phyloP scores from a whole-genome alignment of 2,888 invertebrate genomes.

The Ophion ellenae region DNA sequence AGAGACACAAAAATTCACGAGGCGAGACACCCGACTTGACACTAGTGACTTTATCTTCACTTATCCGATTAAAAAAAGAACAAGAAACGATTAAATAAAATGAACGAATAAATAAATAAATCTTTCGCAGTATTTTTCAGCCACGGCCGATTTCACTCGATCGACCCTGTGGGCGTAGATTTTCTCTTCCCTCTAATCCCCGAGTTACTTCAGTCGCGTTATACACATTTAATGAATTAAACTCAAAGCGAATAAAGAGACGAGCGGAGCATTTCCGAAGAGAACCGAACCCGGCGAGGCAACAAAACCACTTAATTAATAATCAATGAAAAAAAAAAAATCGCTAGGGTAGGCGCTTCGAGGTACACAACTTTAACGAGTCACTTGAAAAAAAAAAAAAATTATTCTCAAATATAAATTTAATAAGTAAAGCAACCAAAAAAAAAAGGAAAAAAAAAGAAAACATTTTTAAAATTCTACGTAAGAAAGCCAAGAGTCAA shows the following conservation, averaged over 20 bases:
- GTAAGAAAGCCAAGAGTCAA: conserved; percentile 82
- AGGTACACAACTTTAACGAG: conserved; percentile 79
- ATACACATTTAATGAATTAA: conserved; percentile 33
- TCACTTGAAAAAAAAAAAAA: conserved; percentile 75
- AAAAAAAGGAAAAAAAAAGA: conserved; percentile 25
- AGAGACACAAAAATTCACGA: conserved; percentile 37
- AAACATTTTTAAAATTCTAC: conserved; percentile 78
- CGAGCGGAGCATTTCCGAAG: conserved; percentile 60
- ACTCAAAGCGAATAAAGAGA: conserved; percentile 41
- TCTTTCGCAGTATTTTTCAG: conserved; percentile 66
- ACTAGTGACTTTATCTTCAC: conserved; percentile 63
- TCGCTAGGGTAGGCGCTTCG: conserved; percentile 82
- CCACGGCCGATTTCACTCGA: conserved; percentile 59
- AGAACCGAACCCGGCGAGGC: conserved; percentile 30
- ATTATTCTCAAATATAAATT: conserved; percentile 64
- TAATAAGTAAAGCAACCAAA: conserved; percentile 50
- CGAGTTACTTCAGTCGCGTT: conserved; percentile 62
- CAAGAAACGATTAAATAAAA: conserved; percentile 48
- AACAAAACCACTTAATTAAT: conserved; percentile 61
- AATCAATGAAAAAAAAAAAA: conserved; percentile 70
- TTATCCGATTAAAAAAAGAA: conserved; percentile 63
- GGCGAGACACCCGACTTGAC: conserved; percentile 61
- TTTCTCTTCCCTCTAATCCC: conserved; percentile 43
- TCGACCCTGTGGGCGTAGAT: conserved; percentile 63
- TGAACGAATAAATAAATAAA: conserved; percentile 58